phyloP scores from a whole-genome alignment of 2,113 vertebrate species.

The Jaculus jaculus region DNA sequence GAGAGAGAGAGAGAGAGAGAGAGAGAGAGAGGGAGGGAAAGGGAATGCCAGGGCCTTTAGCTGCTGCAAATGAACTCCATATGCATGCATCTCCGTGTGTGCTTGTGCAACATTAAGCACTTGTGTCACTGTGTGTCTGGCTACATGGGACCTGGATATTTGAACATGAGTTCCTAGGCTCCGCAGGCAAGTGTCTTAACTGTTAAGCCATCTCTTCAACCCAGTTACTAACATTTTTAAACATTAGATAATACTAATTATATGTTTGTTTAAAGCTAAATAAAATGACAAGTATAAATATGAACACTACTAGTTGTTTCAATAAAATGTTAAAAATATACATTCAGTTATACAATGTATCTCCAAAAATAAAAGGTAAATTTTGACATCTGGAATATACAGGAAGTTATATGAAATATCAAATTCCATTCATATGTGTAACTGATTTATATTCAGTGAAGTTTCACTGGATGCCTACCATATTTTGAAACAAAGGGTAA shows the following conservation, averaged over 20 bases:
- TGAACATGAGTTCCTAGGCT: too few relatives aligned
- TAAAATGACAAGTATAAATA: constrained; percentile 37
- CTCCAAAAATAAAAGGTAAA: constrained; percentile 33
- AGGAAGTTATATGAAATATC: constrained; percentile 40
- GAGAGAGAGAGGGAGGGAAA: too few relatives aligned
- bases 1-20: too few relatives aligned
- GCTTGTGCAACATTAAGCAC: too few relatives aligned
- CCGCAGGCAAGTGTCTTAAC: too few relatives aligned
- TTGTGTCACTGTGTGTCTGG: too few relatives aligned
- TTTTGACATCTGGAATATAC: background rate
- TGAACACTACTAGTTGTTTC: background rate
- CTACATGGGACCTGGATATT: too few relatives aligned
- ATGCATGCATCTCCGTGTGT: too few relatives aligned
- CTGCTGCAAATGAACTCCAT: too few relatives aligned
- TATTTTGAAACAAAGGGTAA: constrained; percentile 48
- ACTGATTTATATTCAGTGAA: constrained; percentile 1
- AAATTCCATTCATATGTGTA: background rate
- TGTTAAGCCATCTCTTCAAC: too few relatives aligned
- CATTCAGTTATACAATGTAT: background rate
- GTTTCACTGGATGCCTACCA: constrained; percentile 12
- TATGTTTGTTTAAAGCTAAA: constrained; percentile 12
- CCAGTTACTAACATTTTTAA: background rate
- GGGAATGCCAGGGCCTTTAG: too few relatives aligned
- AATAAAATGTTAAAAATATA: constrained; percentile 16
- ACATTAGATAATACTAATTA: constrained; percentile 32